These are phyloP conservation scores for Mesorhabditis spiculigera DNA, from an alignment of 2,888 invertebrate species.

Conservation along the genomic window DNA sequence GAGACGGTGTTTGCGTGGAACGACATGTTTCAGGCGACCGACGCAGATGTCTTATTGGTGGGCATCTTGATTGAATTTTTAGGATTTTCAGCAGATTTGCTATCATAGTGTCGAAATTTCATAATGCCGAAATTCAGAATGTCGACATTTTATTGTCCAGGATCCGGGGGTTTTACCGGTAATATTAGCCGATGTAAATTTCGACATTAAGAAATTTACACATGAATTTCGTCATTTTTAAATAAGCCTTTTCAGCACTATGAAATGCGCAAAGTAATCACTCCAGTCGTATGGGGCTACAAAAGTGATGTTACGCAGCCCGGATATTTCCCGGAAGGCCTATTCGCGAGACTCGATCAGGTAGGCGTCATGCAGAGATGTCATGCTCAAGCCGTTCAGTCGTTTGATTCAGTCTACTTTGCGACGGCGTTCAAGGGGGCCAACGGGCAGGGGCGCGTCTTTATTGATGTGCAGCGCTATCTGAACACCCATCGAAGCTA, in stretches of 20 bases:
- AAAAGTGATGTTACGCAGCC: conserved; percentile 38
- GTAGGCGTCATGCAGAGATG: conserved; percentile 12
- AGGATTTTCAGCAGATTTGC: no score
- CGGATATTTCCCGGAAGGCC: conserved; percentile 50
- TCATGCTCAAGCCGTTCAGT: conserved; percentile 40
- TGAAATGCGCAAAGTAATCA: conserved; percentile 16
- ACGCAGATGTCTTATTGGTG: not conserved
- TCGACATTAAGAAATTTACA: no score
- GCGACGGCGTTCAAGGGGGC: conserved; percentile 85
- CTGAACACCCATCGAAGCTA: conserved; percentile 74
- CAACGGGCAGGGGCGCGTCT: conserved; percentile 72
- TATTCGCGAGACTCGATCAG: conserved; percentile 41
- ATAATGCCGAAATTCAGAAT: no score
- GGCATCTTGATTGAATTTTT: not conserved
- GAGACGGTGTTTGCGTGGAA: conserved; percentile 49
- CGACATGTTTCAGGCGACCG: conserved; percentile 51
- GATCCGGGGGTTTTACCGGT: no score
- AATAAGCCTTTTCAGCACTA: conserved; percentile 9
- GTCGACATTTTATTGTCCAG: no score
- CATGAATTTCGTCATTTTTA: no score
- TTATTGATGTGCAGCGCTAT: conserved; percentile 71
- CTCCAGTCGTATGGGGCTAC: conserved; percentile 53
- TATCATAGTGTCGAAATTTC: no score
- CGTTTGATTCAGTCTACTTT: conserved; percentile 75
- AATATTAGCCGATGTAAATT: no score